phyloP scores from a whole-genome alignment of 2,797 vertebrate genomes.

The Crypturellus tataupa region DNA sequence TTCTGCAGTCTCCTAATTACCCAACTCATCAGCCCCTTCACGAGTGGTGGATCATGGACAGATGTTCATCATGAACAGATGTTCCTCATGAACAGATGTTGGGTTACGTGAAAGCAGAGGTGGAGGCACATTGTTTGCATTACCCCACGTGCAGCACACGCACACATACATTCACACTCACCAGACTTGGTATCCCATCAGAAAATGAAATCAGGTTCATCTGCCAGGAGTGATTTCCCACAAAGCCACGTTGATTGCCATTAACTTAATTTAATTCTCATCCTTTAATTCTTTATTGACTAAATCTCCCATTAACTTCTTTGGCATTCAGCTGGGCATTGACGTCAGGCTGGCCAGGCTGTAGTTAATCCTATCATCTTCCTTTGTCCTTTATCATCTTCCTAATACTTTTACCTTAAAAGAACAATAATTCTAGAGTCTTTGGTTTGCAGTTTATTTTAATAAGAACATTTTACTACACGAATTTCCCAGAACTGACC shows the following conservation, averaged over 20 bases:
- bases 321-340: neutral
- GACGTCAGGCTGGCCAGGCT: neutral
- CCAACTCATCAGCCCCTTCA: no score
- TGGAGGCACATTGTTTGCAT: neutral
- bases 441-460: neutral
- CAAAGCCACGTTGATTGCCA: neutral
- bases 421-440: neutral
- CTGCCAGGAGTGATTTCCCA: neutral
- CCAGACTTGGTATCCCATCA: neutral
- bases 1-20: neutral
- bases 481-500: neutral
- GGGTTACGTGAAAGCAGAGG: accelerated
- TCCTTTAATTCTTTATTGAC: neutral
- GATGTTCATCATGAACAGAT: neutral
- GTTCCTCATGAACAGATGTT: neutral
- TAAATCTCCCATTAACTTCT: neutral
- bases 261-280: neutral
- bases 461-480: neutral
- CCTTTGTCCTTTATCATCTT: neutral
- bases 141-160: neutral
- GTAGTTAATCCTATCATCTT: neutral
- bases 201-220: neutral
- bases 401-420: neutral
- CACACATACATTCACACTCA: neutral
- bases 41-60: no score